Evolutionary conservation across 92 coral and sea anemone genomes (phyloP).

Genomic region (Montipora capitata): DNA sequence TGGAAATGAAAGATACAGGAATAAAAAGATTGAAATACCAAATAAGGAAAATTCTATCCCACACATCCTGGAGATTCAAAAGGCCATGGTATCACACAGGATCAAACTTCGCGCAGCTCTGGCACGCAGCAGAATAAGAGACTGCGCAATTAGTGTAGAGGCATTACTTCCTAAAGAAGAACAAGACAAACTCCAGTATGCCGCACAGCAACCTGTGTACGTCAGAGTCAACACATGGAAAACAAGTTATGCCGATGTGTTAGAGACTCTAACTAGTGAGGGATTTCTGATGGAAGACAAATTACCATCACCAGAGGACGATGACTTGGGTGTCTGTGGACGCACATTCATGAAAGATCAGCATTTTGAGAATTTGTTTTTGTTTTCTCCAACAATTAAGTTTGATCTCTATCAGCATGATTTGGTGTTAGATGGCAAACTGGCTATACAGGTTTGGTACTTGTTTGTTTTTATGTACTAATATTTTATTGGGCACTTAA

Average conservation of each 20-base stretch:
- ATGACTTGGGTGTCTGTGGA: conserved; percentile 69
- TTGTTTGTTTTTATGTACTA: conserved; percentile 6
- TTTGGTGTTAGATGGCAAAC: conserved; percentile 81
- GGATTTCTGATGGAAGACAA: conserved; percentile 82
- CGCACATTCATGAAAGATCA: conserved; percentile 84
- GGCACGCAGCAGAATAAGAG: conserved; percentile 94
- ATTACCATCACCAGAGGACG: conserved; percentile 53
- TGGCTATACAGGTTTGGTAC: conserved; percentile 91
- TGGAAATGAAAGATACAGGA: conserved; percentile 81
- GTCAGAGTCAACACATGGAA: conserved; percentile 89
- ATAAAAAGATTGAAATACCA: conserved; percentile 48
- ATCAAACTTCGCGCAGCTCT: conserved; percentile 96
- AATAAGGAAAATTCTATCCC: conserved; percentile 81
- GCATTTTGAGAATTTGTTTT: conserved; percentile 90
- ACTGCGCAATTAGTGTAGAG: conserved; percentile 98
- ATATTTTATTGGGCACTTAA: not conserved
- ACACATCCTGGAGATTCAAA: conserved; percentile 90
- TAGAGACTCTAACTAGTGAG: conserved; percentile 72
- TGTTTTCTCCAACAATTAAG: conserved; percentile 90
- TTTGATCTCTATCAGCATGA: conserved; percentile 92
- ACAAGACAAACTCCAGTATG: conserved; percentile 92
- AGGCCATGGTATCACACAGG: conserved; percentile 83
- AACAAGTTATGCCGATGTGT: conserved; percentile 69
- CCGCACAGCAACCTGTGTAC: conserved; percentile 94
- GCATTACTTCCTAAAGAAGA: conserved; percentile 97